Evolutionary conservation across 1,140 invertebrate species (phyloP), one percentile per base, ranked within the genome.

Genomic region (Drosophila saltans): DNA sequence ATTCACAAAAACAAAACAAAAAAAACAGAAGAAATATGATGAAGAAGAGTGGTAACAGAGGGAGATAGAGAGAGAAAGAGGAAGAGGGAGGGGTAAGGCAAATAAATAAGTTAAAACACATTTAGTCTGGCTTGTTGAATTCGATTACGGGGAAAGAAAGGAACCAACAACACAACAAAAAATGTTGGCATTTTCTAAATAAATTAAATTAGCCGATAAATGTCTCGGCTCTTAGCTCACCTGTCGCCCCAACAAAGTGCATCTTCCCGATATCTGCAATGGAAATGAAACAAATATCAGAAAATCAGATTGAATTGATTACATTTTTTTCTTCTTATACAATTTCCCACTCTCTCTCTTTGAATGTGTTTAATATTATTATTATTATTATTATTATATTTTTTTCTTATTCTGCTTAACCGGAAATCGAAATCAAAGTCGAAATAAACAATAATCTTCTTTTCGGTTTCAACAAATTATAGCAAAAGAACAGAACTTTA

Each of bases 181-280:
- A 85, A 36, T 6, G 76, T 72, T 79, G 83, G 81, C 80, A 91
- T 91, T 91, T 90, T 84, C 78, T 76, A 78, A 91, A 91, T 91
- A 91, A 91, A 91, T 91, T 91, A 91, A 91, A 91, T 91, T 91
- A 91, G 83, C 80, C 88, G 88, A 91, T 91, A 91, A 91, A 91
- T 91, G 78, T 91, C 85, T 86, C 77, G 86, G 86, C 85, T 90
- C 52, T 72, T 69, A 74, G 77, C 93, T 95, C 93, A 96, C 95
- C 95, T 95, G 89, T 96, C 95, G 59, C 95, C 95, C 95, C 95
- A 96, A 91, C 95, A 96, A 21, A 96, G 92, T n/a, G 95, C 94
- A 69, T 96, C 95, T 72, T 96, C 95, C 63, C 95, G 94, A 91
- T 96, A 96, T 93, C 95, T 96, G 93, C 67, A 94, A 96, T 55